phyloP scores from a whole-genome alignment of 1,140 invertebrate genomes.

The Artemia franciscana region DNA sequence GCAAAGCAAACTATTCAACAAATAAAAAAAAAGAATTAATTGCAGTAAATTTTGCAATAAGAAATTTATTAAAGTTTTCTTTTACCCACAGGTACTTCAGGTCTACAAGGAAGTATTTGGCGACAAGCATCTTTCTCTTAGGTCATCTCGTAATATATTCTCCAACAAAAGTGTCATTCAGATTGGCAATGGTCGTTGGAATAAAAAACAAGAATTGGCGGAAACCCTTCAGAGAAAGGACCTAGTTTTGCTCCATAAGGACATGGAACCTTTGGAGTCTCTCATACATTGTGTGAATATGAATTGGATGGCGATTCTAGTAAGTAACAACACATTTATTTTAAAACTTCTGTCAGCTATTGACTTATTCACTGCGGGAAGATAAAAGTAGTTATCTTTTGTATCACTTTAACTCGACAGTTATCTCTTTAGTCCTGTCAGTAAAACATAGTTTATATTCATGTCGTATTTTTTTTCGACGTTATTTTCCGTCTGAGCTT shows the following conservation, averaged over 20 bases:
- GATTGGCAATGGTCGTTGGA: constrained; percentile 20
- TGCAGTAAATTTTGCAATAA: no score
- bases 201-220: constrained; percentile 12
- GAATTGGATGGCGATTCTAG: constrained; percentile 76
- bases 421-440: no score
- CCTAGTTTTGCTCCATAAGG: constrained; percentile 35
- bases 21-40: no score
- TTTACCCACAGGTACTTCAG: constrained; percentile 25
- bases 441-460: no score
- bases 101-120: constrained; percentile 34
- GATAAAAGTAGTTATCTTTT: no score
- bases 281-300: constrained; percentile 58
- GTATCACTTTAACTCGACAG: no score
- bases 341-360: neutral
- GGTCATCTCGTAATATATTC: constrained; percentile 12
- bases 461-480: no score
- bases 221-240: constrained; percentile 15
- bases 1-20: no score
- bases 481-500: no score
- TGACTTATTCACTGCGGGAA: no score
- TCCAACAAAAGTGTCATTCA: constrained; percentile 16
- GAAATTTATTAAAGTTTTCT: no score
- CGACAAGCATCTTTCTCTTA: neutral
- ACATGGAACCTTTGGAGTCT: constrained; percentile 38
- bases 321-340: constrained; percentile 22